A percentile compares a stretch with the other conserved stretches of the same genome.
These are phyloP conservation scores for Molorchus minor DNA, from an alignment of 2,888 invertebrate genomes.

Conservation along the genomic window DNA sequence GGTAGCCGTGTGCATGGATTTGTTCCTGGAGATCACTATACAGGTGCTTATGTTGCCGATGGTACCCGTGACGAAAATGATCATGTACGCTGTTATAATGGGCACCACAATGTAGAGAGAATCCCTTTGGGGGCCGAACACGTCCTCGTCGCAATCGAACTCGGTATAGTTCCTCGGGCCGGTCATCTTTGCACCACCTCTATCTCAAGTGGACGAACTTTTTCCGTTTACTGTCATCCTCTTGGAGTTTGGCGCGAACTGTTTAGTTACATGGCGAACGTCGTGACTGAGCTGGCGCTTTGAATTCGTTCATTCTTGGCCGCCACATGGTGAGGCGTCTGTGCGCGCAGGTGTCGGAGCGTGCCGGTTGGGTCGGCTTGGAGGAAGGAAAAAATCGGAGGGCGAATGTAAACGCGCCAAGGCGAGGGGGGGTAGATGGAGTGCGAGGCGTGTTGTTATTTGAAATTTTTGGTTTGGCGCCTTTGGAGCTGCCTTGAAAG, in stretches of 20 bases:
- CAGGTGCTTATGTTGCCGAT: conserved; percentile 87
- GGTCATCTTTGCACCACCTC: neutral
- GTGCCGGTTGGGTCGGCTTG: neutral
- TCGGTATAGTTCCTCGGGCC: neutral
- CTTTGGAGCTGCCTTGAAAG: too few relatives aligned
- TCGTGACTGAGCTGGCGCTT: neutral
- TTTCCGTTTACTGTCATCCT: neutral
- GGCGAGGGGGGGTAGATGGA: too few relatives aligned
- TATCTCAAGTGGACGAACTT: neutral
- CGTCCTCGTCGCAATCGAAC: conserved; percentile 32
- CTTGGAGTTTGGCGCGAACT: neutral
- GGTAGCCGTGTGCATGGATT: conserved; percentile 84
- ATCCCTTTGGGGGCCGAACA: conserved; percentile 47
- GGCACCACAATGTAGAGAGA: conserved; percentile 67
- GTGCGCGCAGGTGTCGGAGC: neutral
- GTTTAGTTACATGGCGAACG: neutral
- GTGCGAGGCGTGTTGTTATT: too few relatives aligned
- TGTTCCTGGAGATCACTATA: conserved; percentile 82
- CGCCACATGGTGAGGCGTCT: conserved; percentile 1
- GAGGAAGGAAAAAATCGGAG: too few relatives aligned
- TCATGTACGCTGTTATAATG: conserved; percentile 77
- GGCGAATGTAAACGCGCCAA: too few relatives aligned
- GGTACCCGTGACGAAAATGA: conserved; percentile 83
- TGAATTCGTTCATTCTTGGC: neutral
- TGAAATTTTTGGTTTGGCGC: too few relatives aligned